These are phyloP conservation scores for Piprites chloris DNA, from an alignment of 2,113 vertebrate genomes.

Conservation along the genomic window DNA sequence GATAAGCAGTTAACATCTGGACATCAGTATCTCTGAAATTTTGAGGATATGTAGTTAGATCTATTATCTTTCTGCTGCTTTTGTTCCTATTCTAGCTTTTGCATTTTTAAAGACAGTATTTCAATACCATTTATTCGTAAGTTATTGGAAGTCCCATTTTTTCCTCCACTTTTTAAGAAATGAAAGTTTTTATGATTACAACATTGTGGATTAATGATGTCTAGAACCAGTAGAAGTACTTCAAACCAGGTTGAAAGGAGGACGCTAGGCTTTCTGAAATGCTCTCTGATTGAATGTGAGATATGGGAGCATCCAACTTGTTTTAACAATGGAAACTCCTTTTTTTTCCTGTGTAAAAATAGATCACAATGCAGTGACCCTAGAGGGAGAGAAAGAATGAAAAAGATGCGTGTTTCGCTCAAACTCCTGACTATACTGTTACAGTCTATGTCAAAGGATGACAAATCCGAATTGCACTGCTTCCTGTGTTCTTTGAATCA, in stretches of 20 bases:
- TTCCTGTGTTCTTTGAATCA: constrained; percentile 43
- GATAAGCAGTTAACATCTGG: not conserved
- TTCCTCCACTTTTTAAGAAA: not conserved
- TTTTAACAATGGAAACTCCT: constrained; percentile 60
- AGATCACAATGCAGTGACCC: constrained; percentile 32
- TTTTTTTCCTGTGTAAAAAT: constrained; percentile 49
- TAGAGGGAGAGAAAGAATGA: constrained; percentile 24
- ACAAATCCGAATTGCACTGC: not conserved
- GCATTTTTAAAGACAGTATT: not conserved
- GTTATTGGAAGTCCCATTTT: not conserved
- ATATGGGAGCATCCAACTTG: constrained; percentile 33
- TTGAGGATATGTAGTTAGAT: not conserved
- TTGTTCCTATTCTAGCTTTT: not conserved
- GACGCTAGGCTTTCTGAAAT: constrained; percentile 31
- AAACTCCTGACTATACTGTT: constrained; percentile 24
- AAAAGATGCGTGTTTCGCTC: not conserved
- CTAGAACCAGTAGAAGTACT: not conserved
- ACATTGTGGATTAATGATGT: not conserved
- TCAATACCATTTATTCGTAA: not conserved
- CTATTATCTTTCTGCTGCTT: not conserved
- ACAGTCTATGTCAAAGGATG: constrained; percentile 38
- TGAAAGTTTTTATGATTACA: not conserved
- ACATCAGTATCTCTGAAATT: not conserved
- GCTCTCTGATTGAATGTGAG: constrained; percentile 22
- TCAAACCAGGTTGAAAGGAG: constrained; percentile 38